Conservation (phyloP, 2,797 vertebrate species). For the Carduelis carduelis region DNA sequence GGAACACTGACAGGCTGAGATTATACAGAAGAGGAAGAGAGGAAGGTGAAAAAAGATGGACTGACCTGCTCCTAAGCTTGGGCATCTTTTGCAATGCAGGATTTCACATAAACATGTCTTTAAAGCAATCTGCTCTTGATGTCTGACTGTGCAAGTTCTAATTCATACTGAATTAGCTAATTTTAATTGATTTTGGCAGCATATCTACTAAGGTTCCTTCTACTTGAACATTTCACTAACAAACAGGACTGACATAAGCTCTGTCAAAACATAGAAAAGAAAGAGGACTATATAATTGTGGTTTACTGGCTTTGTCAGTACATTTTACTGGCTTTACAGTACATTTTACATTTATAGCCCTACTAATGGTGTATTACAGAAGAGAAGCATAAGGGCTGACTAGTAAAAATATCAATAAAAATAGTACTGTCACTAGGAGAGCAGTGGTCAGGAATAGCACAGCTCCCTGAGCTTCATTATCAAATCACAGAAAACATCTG, state of each 20-base stretch:
- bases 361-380: neutral
- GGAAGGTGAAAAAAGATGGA: neutral
- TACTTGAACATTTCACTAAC: neutral
- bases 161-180: neutral
- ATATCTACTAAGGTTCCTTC: neutral
- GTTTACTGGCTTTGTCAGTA: neutral
- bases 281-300: neutral
- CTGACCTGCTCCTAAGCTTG: neutral
- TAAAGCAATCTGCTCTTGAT: neutral
- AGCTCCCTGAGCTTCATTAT: neutral
- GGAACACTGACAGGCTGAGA: neutral
- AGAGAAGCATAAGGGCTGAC: neutral
- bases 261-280: neutral
- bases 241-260: neutral
- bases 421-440: neutral
- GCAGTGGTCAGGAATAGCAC: neutral
- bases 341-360: neutral
- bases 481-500: neutral
- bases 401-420: conserved; percentile 14
- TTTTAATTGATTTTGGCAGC: neutral
- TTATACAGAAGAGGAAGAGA: neutral
- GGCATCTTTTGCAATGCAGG: neutral
- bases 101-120: neutral
- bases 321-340: no score
- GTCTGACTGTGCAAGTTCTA: neutral